Evolutionary conservation across 2,888 invertebrate genomes (phyloP).

Genomic region (Agelastica alni): DNA sequence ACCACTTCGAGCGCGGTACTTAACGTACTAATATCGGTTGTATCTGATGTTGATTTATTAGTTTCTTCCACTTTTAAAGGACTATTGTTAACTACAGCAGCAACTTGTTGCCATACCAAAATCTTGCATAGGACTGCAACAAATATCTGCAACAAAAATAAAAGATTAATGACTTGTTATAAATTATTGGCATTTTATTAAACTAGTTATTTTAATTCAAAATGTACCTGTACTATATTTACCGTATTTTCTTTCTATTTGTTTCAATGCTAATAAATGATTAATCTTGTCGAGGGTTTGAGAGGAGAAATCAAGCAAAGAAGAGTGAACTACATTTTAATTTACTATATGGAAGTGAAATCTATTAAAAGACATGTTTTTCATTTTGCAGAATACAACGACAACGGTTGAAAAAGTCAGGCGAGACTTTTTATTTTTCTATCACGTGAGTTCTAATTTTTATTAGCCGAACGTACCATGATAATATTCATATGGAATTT

Average conservation of each 20-base stretch:
- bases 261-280: not conserved
- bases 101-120: conserved; percentile 47
- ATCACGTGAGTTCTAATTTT: no score
- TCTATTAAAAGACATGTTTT: conserved; percentile 12
- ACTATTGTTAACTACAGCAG: conserved; percentile 53
- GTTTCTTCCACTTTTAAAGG: conserved; percentile 39
- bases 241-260: not conserved
- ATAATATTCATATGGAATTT: no score
- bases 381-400: conserved; percentile 8
- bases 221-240: no score
- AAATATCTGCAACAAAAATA: conserved; percentile 44
- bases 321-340: conserved; percentile 19
- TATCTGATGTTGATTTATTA: conserved; percentile 25
- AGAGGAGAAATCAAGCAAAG: conserved; percentile 14
- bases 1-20: conserved; percentile 20
- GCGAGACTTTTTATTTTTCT: no score
- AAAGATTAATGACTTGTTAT: no score
- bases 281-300: not conserved
- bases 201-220: no score
- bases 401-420: no score
- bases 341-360: conserved; percentile 22
- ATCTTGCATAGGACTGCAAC: conserved; percentile 47
- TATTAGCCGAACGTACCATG: no score
- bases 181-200: no score
- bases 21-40: conserved; percentile 26